These are phyloP conservation scores for Andrena flavipes DNA, from an alignment of 2,888 invertebrate genomes.

Conservation along the genomic window DNA sequence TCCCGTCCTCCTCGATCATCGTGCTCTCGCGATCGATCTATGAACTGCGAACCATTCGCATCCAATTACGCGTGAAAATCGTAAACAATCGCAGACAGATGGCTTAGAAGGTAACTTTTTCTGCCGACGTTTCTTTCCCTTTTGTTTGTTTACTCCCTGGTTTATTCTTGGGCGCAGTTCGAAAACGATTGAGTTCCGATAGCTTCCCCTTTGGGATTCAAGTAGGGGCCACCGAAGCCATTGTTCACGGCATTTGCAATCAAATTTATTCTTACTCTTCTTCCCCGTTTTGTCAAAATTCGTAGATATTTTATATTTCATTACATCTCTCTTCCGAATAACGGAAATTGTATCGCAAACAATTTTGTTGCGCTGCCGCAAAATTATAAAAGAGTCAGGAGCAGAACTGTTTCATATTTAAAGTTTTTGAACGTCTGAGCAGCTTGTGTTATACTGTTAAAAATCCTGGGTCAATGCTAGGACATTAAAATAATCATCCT, in stretches of 20 bases:
- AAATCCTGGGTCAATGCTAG: too few relatives aligned
- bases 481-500: not conserved
- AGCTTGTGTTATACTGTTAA: too few relatives aligned
- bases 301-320: too few relatives aligned
- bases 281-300: not conserved
- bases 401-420: too few relatives aligned
- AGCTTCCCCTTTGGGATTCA: not conserved
- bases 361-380: not conserved
- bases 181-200: conserved; percentile 24
- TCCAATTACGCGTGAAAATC: conserved; percentile 84
- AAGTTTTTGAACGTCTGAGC: too few relatives aligned
- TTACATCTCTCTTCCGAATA: too few relatives aligned
- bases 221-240: not conserved
- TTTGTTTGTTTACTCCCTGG: conserved; percentile 27
- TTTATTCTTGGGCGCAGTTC: not conserved
- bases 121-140: conserved; percentile 1
- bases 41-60: conserved; percentile 76
- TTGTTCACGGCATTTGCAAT: not conserved
- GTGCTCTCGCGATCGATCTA: conserved; percentile 81
- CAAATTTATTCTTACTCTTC: not conserved
- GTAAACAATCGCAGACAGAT: conserved; percentile 80
- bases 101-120: conserved; percentile 56
- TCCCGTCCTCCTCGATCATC: conserved; percentile 62
- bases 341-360: too few relatives aligned
- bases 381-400: not conserved